These are phyloP conservation scores for Otocyon megalotis DNA, from an alignment of 2,113 vertebrate genomes.

Conservation along the genomic window DNA sequence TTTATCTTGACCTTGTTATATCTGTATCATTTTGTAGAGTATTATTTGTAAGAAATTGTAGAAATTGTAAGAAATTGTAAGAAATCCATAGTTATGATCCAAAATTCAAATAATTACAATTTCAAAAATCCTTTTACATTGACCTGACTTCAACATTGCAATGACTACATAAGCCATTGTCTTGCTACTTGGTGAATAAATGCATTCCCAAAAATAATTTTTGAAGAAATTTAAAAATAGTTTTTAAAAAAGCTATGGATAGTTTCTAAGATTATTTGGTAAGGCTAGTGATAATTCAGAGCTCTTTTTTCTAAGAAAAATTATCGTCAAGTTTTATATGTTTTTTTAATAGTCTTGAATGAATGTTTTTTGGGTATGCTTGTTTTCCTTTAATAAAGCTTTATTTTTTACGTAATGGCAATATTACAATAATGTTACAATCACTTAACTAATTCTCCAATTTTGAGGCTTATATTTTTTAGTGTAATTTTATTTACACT, in stretches of 20 bases:
- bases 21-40: slow-evolving; percentile 46
- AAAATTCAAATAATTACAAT: slow-evolving; percentile 20
- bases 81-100: not conserved
- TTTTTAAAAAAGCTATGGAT: not conserved
- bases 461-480: not conserved
- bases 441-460: not conserved
- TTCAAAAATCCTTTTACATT: slow-evolving; percentile 45
- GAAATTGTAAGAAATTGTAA: too few species aligned
- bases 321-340: not conserved
- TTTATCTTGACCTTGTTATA: slow-evolving; percentile 38
- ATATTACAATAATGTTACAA: not conserved
- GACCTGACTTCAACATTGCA: not conserved
- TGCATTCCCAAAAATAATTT: not conserved
- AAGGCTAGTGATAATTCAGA: not conserved
- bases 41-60: slow-evolving; percentile 18
- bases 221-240: not conserved
- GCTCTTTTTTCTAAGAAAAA: not conserved
- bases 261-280: not conserved
- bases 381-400: not conserved
- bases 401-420: not conserved
- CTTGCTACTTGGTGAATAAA: not conserved
- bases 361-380: not conserved
- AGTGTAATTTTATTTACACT: not conserved
- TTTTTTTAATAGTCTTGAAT: not conserved
- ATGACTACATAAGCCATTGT: not conserved